These are phyloP conservation scores for Oxygymnocypris stewartii DNA, from an alignment of 2,113 vertebrate genomes.

Conservation along the genomic window DNA sequence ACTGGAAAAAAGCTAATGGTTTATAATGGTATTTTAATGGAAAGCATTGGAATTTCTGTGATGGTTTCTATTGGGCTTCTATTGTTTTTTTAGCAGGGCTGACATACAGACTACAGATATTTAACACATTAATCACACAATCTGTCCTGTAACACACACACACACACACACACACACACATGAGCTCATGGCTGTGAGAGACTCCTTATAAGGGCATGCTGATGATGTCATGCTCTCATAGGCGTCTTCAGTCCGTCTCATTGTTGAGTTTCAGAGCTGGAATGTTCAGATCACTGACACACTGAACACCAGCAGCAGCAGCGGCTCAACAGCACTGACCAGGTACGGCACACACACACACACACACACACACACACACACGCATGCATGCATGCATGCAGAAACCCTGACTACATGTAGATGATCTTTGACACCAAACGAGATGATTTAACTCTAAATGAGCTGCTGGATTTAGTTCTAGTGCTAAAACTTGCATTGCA, in stretches of 20 bases:
- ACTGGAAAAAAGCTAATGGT: too few relatives aligned
- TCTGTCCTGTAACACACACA: slow-evolving; percentile 22
- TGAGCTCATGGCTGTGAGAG: slow-evolving; percentile 66
- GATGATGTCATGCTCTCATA: slow-evolving; percentile 92
- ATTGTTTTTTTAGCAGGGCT: too few relatives aligned
- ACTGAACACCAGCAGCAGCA: slow-evolving; percentile 59
- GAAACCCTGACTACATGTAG: neutral
- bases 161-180: slow-evolving; percentile 49
- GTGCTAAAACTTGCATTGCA: neutral
- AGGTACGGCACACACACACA: slow-evolving; percentile 41
- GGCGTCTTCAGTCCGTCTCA: slow-evolving; percentile 84
- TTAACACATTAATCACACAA: slow-evolving; percentile 24
- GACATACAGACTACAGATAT: slow-evolving; percentile 28
- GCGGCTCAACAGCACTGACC: slow-evolving; percentile 45
- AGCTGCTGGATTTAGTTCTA: neutral
- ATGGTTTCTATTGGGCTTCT: too few relatives aligned
- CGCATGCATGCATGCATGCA: too few relatives aligned
- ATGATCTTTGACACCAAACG: neutral
- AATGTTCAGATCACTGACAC: slow-evolving; percentile 81
- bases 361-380: too few relatives aligned
- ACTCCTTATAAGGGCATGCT: slow-evolving; percentile 89
- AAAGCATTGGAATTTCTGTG: too few relatives aligned
- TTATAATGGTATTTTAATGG: too few relatives aligned
- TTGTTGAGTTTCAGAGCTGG: slow-evolving; percentile 88
- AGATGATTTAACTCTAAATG: neutral